A percentile compares a stretch with the other conserved stretches of the same genome.
Evolutionary conservation across 1,140 invertebrate genomes (phyloP).

Genomic region (Drosophila albomicans): DNA sequence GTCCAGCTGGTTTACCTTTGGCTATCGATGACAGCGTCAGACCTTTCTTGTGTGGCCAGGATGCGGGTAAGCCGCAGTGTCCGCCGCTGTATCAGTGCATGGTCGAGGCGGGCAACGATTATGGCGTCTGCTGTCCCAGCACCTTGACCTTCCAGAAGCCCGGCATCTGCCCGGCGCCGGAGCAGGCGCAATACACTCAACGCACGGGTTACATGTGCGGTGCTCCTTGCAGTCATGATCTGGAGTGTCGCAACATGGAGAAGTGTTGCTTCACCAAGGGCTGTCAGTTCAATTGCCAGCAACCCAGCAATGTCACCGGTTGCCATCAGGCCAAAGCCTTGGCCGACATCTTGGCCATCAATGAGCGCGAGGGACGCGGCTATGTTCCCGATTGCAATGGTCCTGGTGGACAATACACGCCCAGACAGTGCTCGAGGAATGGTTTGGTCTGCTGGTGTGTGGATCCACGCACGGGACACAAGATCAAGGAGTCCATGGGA

Average conservation of each 20-base stretch:
- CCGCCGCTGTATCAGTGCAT: conserved; percentile 92
- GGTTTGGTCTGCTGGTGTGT: conserved; percentile 95
- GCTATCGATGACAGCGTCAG: conserved; percentile 91
- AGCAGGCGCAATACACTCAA: conserved; percentile 82
- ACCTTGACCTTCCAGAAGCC: conserved; percentile 90
- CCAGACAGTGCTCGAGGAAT: conserved; percentile 92
- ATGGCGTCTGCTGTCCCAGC: conserved; percentile 94
- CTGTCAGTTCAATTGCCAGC: conserved; percentile 89
- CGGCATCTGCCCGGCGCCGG: conserved; percentile 89
- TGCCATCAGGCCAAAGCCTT: conserved; percentile 91
- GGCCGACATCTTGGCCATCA: conserved; percentile 91
- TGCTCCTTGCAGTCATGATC: conserved; percentile 89
- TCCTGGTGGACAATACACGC: conserved; percentile 89
- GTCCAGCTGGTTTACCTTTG: conserved; percentile 92
- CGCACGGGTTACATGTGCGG: conserved; percentile 86
- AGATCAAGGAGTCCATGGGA: conserved; percentile 91
- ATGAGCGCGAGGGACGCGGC: conserved; percentile 91
- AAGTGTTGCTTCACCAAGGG: conserved; percentile 91
- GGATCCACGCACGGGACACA: conserved; percentile 89
- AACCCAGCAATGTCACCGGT: conserved; percentile 89
- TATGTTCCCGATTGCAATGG: conserved; percentile 92
- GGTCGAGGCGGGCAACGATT: conserved; percentile 91
- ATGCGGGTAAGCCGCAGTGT: conserved; percentile 92
- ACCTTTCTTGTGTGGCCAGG: conserved; percentile 93
- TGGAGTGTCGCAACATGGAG: conserved; percentile 91